Evolutionary conservation across 1,140 invertebrate genomes (phyloP).

Genomic region (Drosophila sp.): DNA sequence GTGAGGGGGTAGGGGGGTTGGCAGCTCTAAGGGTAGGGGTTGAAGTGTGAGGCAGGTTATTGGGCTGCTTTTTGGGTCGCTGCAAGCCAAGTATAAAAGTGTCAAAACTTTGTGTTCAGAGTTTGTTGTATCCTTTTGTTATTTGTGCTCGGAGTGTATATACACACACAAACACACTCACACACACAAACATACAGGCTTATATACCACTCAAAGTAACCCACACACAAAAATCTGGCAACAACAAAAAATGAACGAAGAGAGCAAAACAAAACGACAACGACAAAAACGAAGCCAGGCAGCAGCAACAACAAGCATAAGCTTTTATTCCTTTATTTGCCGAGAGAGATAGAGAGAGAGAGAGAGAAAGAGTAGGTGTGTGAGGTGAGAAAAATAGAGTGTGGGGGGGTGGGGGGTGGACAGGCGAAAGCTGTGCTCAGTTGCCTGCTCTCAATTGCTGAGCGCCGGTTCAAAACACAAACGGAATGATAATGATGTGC

Average conservation of each 20-base stretch:
- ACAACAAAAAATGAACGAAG: conserved; percentile 31
- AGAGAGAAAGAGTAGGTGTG: too few species aligned
- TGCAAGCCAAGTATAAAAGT: conserved; percentile 79
- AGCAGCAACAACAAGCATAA: conserved; percentile 69
- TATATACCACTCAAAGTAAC: conserved; percentile 22
- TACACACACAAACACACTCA: conserved; percentile 30
- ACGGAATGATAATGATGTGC: conserved; percentile 83
- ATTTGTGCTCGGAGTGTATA: conserved; percentile 40
- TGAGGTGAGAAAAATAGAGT: conserved; percentile 16
- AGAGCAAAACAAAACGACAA: conserved; percentile 32
- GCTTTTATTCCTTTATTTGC: conserved; percentile 58
- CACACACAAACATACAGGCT: conserved; percentile 4
- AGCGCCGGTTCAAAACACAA: conserved; percentile 78
- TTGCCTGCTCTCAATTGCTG: conserved; percentile 57
- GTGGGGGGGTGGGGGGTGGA: conserved; percentile 17
- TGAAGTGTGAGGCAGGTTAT: conserved; percentile 26
- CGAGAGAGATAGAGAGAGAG: conserved; percentile 12
- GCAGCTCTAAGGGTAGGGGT: neutral
- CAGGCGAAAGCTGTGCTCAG: conserved; percentile 24
- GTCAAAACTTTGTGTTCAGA: conserved; percentile 77
- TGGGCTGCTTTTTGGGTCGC: conserved; percentile 61
- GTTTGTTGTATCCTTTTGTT: conserved; percentile 80
- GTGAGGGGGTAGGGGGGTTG: conserved; percentile 26
- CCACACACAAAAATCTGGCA: conserved; percentile 15
- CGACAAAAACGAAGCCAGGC: conserved; percentile 39